phyloP scores from a whole-genome alignment of 2,888 invertebrate species.

The Hirtodrosophila histrioides region DNA sequence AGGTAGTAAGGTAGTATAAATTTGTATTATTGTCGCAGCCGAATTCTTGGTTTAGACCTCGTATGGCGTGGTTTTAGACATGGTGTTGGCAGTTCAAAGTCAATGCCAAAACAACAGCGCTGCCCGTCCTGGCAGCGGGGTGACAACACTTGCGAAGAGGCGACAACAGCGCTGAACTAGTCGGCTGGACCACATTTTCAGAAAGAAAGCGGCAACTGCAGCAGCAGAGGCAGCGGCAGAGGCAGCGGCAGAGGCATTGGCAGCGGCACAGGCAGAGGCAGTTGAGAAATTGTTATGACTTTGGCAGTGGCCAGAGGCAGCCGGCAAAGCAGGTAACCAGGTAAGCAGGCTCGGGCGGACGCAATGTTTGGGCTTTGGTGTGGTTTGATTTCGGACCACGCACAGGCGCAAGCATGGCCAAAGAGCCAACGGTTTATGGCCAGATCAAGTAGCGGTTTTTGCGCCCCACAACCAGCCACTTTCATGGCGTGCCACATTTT shows the following conservation, averaged over 20 bases:
- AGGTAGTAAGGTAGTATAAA: too few relatives aligned
- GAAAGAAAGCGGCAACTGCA: constrained; percentile 69
- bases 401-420: constrained; percentile 26
- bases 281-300: constrained; percentile 67
- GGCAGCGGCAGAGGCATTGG: constrained; percentile 14
- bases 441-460: constrained; percentile 64
- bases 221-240: too few relatives aligned
- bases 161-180: constrained; percentile 37
- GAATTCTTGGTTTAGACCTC: constrained; percentile 22
- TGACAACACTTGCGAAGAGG: constrained; percentile 48
- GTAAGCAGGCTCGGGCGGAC: constrained; percentile 39
- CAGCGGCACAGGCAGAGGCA: constrained; percentile 4
- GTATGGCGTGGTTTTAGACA: constrained; percentile 39
- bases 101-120: constrained; percentile 56
- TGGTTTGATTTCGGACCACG: constrained; percentile 59
- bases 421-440: constrained; percentile 55
- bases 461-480: constrained; percentile 57
- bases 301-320: constrained; percentile 32
- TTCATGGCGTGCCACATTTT: constrained; percentile 63
- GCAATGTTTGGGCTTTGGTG: constrained; percentile 59
- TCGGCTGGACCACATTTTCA: constrained; percentile 80
- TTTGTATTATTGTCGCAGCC: neutral
- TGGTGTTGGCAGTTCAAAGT: constrained; percentile 56
- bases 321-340: constrained; percentile 9
- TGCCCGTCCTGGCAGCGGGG: constrained; percentile 43